Evolutionary conservation across 2,797 vertebrate genomes (phyloP).

Genomic region (Periparus ater): DNA sequence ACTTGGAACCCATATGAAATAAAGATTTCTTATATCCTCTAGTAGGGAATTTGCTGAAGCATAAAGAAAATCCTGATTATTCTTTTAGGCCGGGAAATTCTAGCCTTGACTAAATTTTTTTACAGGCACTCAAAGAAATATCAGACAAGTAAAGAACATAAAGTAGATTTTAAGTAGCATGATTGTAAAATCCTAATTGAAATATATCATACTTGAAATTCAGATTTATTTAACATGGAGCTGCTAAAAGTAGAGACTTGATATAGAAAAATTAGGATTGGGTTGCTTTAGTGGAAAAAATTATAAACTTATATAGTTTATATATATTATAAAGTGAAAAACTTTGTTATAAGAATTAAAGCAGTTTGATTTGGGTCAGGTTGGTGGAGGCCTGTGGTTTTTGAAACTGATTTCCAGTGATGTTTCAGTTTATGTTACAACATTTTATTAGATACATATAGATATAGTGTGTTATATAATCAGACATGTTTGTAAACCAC

Average conservation of each 20-base stretch:
- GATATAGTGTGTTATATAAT: background rate
- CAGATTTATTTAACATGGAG: background rate
- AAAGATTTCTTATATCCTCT: background rate
- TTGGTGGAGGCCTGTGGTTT: background rate
- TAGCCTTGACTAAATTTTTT: background rate
- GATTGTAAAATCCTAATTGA: background rate
- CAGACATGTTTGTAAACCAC: background rate
- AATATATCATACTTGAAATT: background rate
- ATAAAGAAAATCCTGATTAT: background rate
- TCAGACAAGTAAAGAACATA: background rate
- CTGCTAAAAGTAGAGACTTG: background rate
- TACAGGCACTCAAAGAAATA: background rate
- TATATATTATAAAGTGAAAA: background rate
- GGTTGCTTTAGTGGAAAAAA: background rate
- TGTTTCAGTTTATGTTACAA: background rate
- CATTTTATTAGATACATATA: background rate
- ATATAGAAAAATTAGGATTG: background rate
- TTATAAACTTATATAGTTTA: no score
- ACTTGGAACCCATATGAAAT: background rate
- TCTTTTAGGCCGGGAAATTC: background rate
- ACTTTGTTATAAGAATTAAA: background rate
- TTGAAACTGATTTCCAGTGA: background rate
- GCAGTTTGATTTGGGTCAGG: background rate
- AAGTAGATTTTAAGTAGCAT: background rate
- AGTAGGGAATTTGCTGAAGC: background rate